A percentile compares a stretch with the other conserved stretches of the same genome.
Conservation (phyloP, 2,113 vertebrate species). For the Rafetus swinhoei region DNA sequence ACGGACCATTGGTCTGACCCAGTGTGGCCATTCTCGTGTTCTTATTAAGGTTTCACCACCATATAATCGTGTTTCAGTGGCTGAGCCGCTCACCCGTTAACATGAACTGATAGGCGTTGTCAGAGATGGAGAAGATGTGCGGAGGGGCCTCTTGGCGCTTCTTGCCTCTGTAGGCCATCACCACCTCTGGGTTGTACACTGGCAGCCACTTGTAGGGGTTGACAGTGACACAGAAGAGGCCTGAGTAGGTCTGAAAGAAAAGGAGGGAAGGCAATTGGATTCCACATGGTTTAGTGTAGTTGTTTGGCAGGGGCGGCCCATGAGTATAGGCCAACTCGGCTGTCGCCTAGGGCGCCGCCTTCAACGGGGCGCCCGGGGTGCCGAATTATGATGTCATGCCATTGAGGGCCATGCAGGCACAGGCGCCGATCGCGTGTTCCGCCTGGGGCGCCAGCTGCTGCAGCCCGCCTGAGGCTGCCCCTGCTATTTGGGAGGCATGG, state of each 20-base stretch:
- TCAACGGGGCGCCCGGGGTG: no score
- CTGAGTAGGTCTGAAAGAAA: slow-evolving; percentile 75
- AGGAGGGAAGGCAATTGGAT: slow-evolving; percentile 9
- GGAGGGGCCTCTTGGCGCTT: slow-evolving; percentile 86
- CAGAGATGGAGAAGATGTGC: slow-evolving; percentile 91
- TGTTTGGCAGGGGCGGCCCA: slow-evolving; percentile 80
- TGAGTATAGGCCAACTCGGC: no score
- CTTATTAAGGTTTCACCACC: slow-evolving; percentile 63
- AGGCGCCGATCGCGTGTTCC: no score
- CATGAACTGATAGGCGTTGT: slow-evolving; percentile 88
- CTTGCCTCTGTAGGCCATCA: slow-evolving; percentile 83
- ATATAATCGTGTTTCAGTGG: background rate
- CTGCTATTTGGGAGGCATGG: slow-evolving; percentile 9
- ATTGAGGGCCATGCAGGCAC: no score
- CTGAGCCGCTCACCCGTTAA: slow-evolving; percentile 78
- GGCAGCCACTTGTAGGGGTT: slow-evolving; percentile 89
- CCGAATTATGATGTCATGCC: no score
- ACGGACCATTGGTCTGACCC: no score
- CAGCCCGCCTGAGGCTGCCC: no score
- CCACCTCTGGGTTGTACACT: slow-evolving; percentile 85
- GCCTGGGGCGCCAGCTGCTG: no score
- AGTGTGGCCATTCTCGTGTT: slow-evolving; percentile 71
- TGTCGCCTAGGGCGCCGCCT: no score
- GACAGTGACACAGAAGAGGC: slow-evolving; percentile 81
- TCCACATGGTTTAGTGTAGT: slow-evolving; percentile 15